These are phyloP conservation scores for Uloborus plumipes DNA, from an alignment of 2,888 invertebrate species.

Conservation along the genomic window DNA sequence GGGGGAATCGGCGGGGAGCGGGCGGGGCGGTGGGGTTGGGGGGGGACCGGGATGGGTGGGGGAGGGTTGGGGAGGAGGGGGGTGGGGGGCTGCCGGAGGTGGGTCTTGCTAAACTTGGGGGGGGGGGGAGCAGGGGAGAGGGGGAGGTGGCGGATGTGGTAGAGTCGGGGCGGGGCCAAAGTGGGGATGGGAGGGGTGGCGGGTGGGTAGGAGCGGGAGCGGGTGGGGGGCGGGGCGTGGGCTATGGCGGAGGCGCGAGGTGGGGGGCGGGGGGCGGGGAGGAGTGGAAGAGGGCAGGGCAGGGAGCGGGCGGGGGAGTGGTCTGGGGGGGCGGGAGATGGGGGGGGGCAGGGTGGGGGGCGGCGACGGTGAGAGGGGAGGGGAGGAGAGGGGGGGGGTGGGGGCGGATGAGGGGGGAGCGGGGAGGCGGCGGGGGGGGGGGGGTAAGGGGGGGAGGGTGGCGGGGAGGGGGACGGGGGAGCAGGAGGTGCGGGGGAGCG, in stretches of 20 bases:
- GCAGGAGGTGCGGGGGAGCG: conserved; percentile 1
- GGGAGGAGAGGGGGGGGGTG: too few species aligned
- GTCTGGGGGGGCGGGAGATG: neutral
- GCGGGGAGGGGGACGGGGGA: conserved; percentile 7
- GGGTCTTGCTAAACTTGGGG: neutral
- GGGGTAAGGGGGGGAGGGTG: conserved; percentile 7
- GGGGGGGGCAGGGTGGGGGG: neutral
- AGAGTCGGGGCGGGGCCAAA: neutral
- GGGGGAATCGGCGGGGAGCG: neutral
- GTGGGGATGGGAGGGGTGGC: neutral
- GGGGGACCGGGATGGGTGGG: neutral
- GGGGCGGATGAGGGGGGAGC: neutral
- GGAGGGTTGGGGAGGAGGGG: neutral
- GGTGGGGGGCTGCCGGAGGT: neutral
- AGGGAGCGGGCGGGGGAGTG: neutral
- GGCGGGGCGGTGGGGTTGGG: neutral
- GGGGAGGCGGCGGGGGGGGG: conserved; percentile 7
- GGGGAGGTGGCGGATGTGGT: neutral
- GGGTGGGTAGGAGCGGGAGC: neutral
- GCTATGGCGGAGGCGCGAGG: neutral
- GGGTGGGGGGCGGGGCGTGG: neutral
- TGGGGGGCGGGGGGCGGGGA: neutral
- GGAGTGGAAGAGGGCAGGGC: neutral
- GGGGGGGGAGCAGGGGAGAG: neutral
- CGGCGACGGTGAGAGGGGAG: neutral